A percentile compares a stretch with the other conserved stretches of the same genome.
Evolutionary conservation across 1,140 invertebrate species (phyloP).

Genomic region (Euura saliciscinereae): DNA sequence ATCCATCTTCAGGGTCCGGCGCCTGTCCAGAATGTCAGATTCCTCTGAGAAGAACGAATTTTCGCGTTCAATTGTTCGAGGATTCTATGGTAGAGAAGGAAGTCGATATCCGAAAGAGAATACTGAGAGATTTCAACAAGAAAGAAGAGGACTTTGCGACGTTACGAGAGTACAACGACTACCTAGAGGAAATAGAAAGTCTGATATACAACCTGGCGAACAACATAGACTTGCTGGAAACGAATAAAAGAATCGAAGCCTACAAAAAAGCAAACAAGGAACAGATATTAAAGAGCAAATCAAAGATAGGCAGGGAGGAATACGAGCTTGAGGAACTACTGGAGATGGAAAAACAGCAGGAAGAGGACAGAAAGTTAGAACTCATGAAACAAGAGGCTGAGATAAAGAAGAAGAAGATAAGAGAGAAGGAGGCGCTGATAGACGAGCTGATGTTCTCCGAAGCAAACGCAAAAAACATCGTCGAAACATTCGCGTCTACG

Average conservation of each 20-base stretch:
- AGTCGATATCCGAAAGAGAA: conserved; percentile 90
- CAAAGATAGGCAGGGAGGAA: conserved; percentile 72
- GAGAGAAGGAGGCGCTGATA: conserved; percentile 88
- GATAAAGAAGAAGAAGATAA: conserved; percentile 81
- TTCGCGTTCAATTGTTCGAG: conserved; percentile 94
- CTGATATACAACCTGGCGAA: conserved; percentile 93
- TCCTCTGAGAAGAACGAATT: conserved; percentile 85
- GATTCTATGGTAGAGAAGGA: conserved; percentile 97
- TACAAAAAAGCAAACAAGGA: conserved; percentile 96
- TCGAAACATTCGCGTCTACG: conserved; percentile 80
- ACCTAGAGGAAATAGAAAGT: conserved; percentile 89
- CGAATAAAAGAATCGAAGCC: conserved; percentile 90
- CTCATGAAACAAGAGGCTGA: conserved; percentile 71
- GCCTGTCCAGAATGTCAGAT: conserved; percentile 91
- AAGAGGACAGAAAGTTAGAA: conserved; percentile 70
- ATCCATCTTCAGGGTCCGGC: conserved; percentile 76
- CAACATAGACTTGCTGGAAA: conserved; percentile 88
- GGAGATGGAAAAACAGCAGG: conserved; percentile 80
- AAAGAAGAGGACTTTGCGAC: conserved; percentile 87
- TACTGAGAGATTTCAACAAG: conserved; percentile 91
- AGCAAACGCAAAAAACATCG: conserved; percentile 84
- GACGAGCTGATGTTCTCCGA: conserved; percentile 95
- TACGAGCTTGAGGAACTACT: conserved; percentile 87
- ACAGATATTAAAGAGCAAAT: conserved; percentile 86
- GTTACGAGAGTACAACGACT: conserved; percentile 89